Percentiles rank a stretch among this genome's conserved stretches.
Evolutionary conservation across 37 sponge, comb jelly and placozoan genomes (phyloP).

Genomic region (Oscarella lobularis): DNA sequence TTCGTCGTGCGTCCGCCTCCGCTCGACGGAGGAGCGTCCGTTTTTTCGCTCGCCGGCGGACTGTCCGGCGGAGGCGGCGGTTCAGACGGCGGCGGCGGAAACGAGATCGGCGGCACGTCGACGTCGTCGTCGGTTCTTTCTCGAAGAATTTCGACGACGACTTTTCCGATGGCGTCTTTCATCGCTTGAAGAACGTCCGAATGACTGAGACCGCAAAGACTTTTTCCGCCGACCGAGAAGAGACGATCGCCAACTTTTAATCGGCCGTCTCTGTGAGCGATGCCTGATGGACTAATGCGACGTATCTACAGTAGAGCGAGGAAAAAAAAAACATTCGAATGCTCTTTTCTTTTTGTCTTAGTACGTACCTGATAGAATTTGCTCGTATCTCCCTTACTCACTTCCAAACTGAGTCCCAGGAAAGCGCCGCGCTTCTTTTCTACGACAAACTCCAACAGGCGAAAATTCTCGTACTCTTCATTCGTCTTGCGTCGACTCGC

Average conservation of each 20-base stretch:
- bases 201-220: slow-evolving; percentile 23
- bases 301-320: slow-evolving; percentile 26
- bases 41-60: no score
- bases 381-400: not conserved
- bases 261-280: slow-evolving; percentile 40
- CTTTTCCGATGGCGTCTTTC: slow-evolving; percentile 21
- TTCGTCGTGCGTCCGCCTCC: no score
- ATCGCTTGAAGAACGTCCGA: slow-evolving; percentile 30
- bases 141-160: slow-evolving; percentile 26
- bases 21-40: no score
- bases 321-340: not conserved
- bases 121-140: slow-evolving; percentile 23
- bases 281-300: slow-evolving; percentile 34
- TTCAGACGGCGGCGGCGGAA: no score
- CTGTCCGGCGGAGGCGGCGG: no score
- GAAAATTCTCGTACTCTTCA: not conserved
- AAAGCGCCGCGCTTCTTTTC: not conserved
- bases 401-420: not conserved
- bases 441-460: not conserved
- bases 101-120: slow-evolving; percentile 21
- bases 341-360: not conserved
- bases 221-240: slow-evolving; percentile 36
- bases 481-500: not conserved
- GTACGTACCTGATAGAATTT: not conserved
- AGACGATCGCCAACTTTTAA: slow-evolving; percentile 49